Percentiles rank a stretch among this genome's conserved stretches.
Conservation (phyloP, 2,888 invertebrate species). For the Galeopsomyia nigrocyanea region DNA sequence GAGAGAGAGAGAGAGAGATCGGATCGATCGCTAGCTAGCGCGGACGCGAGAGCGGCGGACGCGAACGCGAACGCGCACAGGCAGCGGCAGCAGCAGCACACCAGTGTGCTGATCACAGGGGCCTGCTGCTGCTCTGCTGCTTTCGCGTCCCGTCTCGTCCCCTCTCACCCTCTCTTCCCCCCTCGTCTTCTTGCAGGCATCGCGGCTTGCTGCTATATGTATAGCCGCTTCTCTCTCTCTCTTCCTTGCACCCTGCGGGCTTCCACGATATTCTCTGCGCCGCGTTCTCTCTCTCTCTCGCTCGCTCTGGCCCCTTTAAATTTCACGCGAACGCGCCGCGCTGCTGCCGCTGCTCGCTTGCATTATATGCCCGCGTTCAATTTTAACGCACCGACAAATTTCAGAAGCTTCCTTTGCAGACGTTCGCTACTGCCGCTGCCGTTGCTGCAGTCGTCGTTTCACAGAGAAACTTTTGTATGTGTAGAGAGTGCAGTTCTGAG, state of each 20-base stretch:
- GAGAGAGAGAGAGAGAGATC: conserved; percentile 27
- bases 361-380: not conserved
- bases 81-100: too few relatives aligned
- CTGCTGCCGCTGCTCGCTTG: conserved; percentile 21
- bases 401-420: not conserved
- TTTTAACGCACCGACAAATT: too few relatives aligned
- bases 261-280: conserved; percentile 10
- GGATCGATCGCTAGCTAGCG: conserved; percentile 47
- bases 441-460: too few relatives aligned
- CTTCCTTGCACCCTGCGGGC: conserved; percentile 34
- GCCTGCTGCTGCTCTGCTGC: conserved; percentile 48
- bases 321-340: conserved; percentile 47
- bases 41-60: conserved; percentile 49
- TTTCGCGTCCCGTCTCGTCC: conserved; percentile 54
- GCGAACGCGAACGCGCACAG: conserved; percentile 13
- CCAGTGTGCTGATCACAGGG: not conserved
- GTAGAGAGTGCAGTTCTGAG: too few relatives aligned
- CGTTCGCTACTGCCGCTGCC: too few relatives aligned
- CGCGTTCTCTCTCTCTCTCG: conserved; percentile 22
- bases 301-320: conserved; percentile 46
- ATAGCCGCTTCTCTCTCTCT: conserved; percentile 19
- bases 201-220: not conserved
- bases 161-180: conserved; percentile 55
- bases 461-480: too few relatives aligned
- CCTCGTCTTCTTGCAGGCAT: conserved; percentile 10